Conservation (phyloP, 2,888 invertebrate species). For the Drosophila lutescens region DNA sequence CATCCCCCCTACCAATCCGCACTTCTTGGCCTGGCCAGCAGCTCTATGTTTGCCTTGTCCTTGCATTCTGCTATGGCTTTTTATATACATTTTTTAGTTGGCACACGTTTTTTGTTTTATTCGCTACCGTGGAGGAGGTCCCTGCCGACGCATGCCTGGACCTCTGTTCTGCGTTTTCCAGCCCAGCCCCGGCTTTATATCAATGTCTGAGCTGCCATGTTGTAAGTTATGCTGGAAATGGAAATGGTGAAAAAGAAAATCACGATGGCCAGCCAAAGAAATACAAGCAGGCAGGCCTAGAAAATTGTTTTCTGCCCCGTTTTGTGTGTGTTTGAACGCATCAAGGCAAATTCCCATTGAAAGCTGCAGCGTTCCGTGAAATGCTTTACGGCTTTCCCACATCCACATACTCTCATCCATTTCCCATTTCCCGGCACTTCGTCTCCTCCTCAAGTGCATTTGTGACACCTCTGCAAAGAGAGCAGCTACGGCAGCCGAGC, state of each 20-base stretch:
- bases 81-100: conserved; percentile 67
- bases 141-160: conserved; percentile 66
- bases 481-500: conserved; percentile 33
- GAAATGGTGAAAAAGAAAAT: too few species aligned
- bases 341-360: conserved; percentile 78
- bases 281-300: conserved; percentile 62
- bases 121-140: conserved; percentile 47
- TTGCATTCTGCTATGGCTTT: conserved; percentile 62
- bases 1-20: background rate
- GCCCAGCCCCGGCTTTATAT: conserved; percentile 61
- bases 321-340: conserved; percentile 28
- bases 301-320: conserved; percentile 68
- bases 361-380: conserved; percentile 80
- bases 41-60: conserved; percentile 67
- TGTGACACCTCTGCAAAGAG: conserved; percentile 69
- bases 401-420: conserved; percentile 1
- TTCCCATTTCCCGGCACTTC: conserved; percentile 29
- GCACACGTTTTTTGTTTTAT: conserved; percentile 40
- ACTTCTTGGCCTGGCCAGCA: conserved; percentile 18
- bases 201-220: conserved; percentile 77
- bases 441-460: conserved; percentile 68
- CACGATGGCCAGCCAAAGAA: too few species aligned
- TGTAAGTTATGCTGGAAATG: conserved; percentile 74
- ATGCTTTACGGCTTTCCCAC: conserved; percentile 66
- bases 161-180: conserved; percentile 33